Percentiles rank a stretch among this genome's conserved stretches.
Evolutionary conservation across 2,113 vertebrate genomes (phyloP).

Genomic region (Cyprinodon tularosa): DNA sequence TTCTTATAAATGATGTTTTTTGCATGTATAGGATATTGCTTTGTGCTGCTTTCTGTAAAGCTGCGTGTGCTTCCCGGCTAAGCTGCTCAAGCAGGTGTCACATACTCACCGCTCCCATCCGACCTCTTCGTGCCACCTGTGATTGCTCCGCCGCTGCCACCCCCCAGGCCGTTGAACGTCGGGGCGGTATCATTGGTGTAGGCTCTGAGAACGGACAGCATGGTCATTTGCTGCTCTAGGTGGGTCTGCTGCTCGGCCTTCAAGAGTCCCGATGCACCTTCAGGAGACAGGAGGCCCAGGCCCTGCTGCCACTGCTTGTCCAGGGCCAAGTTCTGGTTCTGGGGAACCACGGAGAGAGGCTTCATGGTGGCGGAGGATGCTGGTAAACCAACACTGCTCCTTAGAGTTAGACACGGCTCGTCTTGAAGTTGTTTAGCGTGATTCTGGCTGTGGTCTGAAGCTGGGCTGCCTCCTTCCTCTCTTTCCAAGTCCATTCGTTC

Average conservation of each 20-base stretch:
- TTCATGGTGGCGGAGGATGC: slow-evolving; percentile 57
- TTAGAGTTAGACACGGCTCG: slow-evolving; percentile 64
- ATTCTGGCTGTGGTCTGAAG: slow-evolving; percentile 69
- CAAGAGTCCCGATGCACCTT: slow-evolving; percentile 84
- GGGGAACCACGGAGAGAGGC: slow-evolving; percentile 55
- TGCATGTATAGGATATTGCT: slow-evolving; percentile 11
- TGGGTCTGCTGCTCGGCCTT: slow-evolving; percentile 90
- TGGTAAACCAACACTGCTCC: slow-evolving; percentile 66
- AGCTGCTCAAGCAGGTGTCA: slow-evolving; percentile 28
- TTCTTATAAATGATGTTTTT: slow-evolving; percentile 22
- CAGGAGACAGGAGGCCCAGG: slow-evolving; percentile 85
- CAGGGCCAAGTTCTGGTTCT: slow-evolving; percentile 76
- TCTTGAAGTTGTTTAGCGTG: slow-evolving; percentile 68
- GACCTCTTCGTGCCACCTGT: slow-evolving; percentile 93
- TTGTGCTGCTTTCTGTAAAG: slow-evolving; percentile 7
- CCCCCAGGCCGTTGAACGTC: slow-evolving; percentile 93
- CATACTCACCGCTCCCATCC: slow-evolving; percentile 95
- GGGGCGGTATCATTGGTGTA: slow-evolving; percentile 95
- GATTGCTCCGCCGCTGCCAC: slow-evolving; percentile 73
- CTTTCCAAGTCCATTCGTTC: slow-evolving; percentile 70
- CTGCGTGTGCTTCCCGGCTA: slow-evolving; percentile 17
- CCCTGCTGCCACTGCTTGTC: slow-evolving; percentile 92
- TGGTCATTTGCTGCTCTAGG: slow-evolving; percentile 95
- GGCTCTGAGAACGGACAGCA: slow-evolving; percentile 97
- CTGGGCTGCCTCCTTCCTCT: slow-evolving; percentile 63